Base-by-base conservation (phyloP, 2,888 invertebrate genomes). In the Aleiodes testaceus region DNA sequence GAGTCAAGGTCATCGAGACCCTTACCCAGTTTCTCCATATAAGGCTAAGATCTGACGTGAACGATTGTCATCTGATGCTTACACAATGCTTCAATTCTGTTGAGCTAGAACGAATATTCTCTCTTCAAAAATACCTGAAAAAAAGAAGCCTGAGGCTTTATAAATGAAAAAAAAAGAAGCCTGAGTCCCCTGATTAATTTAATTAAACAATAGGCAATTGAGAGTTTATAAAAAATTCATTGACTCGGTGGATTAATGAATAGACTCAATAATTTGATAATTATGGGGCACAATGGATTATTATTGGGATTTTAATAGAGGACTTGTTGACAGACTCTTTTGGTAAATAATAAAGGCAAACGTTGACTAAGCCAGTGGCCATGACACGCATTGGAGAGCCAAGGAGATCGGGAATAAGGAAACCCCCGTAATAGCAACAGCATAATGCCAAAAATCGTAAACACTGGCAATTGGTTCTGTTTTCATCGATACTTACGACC, bases 11-110 rank as follows among this genome's bases (percentile, higher is more conserved):
- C 81, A 74, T 65, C 69, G 75, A 80, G 82, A 82, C 82, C 82
- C 82, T 85, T 83, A 82, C 82, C 81, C 81, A 83, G 81, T 84
- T 85, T 79, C 79, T 76, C 85, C 84, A 77, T 85, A 85, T 80
- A 85, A 77, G 84, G 85, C 78, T 77, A 75, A 72, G 78, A 82
- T 69, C 72, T 71, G 69, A 67, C 73, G 72, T 11, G 68, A 68
- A 68, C 50, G 65, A 70, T 70, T 66, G 49, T 71, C 68, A 45
- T 64, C 45, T n/a, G n/a, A n/a, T 42, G 7, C 7, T 20, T 18
- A 44, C 36, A 36, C 36, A 36, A 36, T 36, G 36, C 36, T 9
- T 36, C 7, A 36, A 11, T 36, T 36, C 36, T 36, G 36, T 36
- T 36, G 36, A 36, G 36, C 36, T 36, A 36, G 36, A 36, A 9